phyloP scores from a whole-genome alignment of 2,888 invertebrate species.

The Acleris literana region DNA sequence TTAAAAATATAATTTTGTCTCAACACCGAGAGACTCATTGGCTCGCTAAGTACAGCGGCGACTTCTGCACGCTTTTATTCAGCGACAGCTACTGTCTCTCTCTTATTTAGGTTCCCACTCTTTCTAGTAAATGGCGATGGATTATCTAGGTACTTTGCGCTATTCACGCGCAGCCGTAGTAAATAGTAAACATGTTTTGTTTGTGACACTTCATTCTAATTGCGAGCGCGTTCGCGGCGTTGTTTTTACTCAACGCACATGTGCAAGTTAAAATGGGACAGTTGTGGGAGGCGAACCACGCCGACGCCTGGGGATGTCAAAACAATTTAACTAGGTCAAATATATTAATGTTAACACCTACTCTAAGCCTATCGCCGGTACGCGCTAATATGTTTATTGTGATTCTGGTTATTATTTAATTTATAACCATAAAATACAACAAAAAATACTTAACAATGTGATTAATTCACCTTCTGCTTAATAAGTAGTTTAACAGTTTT shows the following conservation, averaged over 20 bases:
- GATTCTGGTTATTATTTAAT: too few relatives aligned
- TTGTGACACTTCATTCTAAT: constrained; percentile 23
- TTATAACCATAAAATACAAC: constrained; percentile 13
- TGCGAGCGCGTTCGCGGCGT: constrained; percentile 20
- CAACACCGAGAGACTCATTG: too few relatives aligned
- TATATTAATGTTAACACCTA: constrained; percentile 10
- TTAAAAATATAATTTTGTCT: too few relatives aligned
- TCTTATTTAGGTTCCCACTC: background rate
- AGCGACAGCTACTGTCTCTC: too few relatives aligned
- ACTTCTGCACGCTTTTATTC: too few relatives aligned
- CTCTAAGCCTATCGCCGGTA: background rate
- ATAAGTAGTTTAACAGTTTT: constrained; percentile 63
- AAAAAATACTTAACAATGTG: constrained; percentile 6
- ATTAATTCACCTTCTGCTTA: constrained; percentile 54
- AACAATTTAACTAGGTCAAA: constrained; percentile 32
- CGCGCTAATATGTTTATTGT: too few relatives aligned
- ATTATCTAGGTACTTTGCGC: background rate
- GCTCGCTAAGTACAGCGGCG: too few relatives aligned
- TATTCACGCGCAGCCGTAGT: constrained; percentile 22
- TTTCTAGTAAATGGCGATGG: background rate
- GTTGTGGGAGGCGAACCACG: constrained; percentile 65
- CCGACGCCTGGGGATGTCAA: constrained; percentile 42
- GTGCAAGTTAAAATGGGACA: constrained; percentile 72
- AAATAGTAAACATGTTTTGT: constrained; percentile 39
- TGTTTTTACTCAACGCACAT: constrained; percentile 51